Evolutionary conservation across 2,888 invertebrate species (phyloP), one percentile per base, ranked within the genome.

Genomic region (Ptycholaimellus sp.): DNA sequence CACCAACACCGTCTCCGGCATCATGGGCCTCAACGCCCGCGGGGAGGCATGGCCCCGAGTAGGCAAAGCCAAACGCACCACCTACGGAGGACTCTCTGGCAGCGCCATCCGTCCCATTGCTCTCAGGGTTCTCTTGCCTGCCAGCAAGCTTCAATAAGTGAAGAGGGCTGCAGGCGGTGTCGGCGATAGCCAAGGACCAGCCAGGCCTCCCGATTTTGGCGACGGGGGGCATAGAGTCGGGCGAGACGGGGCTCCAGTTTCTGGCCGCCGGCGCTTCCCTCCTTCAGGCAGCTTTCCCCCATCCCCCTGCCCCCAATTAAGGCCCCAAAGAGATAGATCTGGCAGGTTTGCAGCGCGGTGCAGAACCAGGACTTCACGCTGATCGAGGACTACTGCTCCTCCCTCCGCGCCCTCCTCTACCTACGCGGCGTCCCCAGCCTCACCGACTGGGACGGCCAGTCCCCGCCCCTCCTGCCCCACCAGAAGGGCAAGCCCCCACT

Each of bases 281-380:
- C 1, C 65, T 96, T 0, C 93, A 93, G 70, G 76, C 80, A 52
- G 40, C 35, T 21, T 17, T n/a, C 7, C 25, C 13, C 25, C 6
- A 6, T 25, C 25, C 6, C 25, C 13, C 25, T n/a, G n/a, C n/a
- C n/a, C n/a, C n/a, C n/a, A n/a, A n/a, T n/a, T n/a, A n/a, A n/a
- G n/a, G n/a, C n/a, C n/a, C n/a, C n/a, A n/a, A n/a, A n/a, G n/a
- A n/a, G n/a, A n/a, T n/a, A n/a, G n/a, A n/a, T n/a, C n/a, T n/a
- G n/a, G 16, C 50, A 77, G 74, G 70, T 87, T 39, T 81, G 93
- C 62, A 90, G 87, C 50, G 81, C 93, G 1, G 72, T 96, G 17
- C 93, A 96, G 61, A 96, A 96, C 63, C 93, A 96, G 65, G 93
- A 96, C 62, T 96, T 87, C 56, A 90, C 90, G 0, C 65, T 96